These are phyloP conservation scores for Emys orbicularis DNA, from an alignment of 2,797 vertebrate species.

Conservation along the genomic window DNA sequence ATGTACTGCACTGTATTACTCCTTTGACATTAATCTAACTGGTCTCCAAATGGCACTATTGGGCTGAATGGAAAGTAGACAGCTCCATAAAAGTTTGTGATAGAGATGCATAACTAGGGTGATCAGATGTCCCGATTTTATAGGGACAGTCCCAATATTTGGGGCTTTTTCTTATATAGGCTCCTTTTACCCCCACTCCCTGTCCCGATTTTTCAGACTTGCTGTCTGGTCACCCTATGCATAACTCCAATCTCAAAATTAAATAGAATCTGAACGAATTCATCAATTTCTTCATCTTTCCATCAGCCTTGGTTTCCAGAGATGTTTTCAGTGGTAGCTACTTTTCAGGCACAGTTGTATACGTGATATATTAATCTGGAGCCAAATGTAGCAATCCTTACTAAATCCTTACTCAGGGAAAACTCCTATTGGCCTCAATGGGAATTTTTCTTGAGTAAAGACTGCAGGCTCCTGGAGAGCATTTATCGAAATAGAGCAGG, in stretches of 20 bases:
- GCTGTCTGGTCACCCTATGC: neutral
- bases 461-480: neutral
- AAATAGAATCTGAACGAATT: neutral
- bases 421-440: neutral
- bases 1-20: neutral
- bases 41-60: neutral
- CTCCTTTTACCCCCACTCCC: too few species aligned
- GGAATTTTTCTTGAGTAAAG: conserved; percentile 21
- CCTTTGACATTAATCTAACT: conserved; percentile 40
- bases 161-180: too few species aligned
- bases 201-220: too few species aligned
- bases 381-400: neutral
- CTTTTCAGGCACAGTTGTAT: conserved; percentile 3
- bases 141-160: too few species aligned
- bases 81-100: neutral
- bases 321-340: neutral
- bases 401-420: neutral
- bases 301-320: neutral
- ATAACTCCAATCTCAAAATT: neutral
- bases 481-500: neutral
- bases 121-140: too few species aligned
- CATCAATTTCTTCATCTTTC: neutral
- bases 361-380: conserved; percentile 12
- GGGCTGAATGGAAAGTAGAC: conserved; percentile 17
- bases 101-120: neutral